Base-by-base conservation (phyloP, 2,888 invertebrate species). In the Euplagia quadripunctaria region DNA sequence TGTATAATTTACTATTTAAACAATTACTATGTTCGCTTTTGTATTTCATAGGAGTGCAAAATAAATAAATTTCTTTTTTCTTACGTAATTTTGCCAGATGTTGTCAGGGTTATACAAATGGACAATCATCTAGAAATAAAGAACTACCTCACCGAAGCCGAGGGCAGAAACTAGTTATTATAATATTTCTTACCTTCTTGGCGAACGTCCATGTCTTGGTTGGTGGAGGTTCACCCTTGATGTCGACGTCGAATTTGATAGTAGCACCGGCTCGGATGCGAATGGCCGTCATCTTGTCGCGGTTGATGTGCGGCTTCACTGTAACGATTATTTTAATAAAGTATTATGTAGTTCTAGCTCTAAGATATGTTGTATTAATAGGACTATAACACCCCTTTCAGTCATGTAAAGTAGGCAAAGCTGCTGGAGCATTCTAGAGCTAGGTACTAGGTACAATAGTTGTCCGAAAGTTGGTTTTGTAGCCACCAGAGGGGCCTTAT, bases 161-260 rank as follows among this genome's bases (percentile, higher is more conserved):
- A 4, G 9, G 9, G 58, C 2, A 58, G 58, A 9, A 58, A 58
- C 4, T 41, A 63, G 16, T 41, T 41, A 31, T 31, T 14, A 16
- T n/a, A 31, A 61, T 52, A n/a, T 20, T 4, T 14, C 41, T 20
- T 85, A 96, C 96, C 95, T 97, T 97, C 82, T 96, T 96, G 67
- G 96, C 97, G 84, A 98, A 97, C 78, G 96, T 97, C 99, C 99
- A 99, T 9, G 97, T 97, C 85, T 98, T 97, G 80, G 97, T 97
- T 93, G 99, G 99, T 88, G 99, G 98, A 69, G 99, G 99, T 96
- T 99, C 99, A 90, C 99, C 99, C 90, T 98, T 98, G 83, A 99
- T 98, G 92, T 99, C 98, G 5, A 99, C 99, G 90, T 99, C 99
- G 86, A 99, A 96, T 87, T 98, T 98, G 85, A 99, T 98, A 14